phyloP scores from a whole-genome alignment of 2,888 invertebrate species.

The Drosophila subquinaria region DNA sequence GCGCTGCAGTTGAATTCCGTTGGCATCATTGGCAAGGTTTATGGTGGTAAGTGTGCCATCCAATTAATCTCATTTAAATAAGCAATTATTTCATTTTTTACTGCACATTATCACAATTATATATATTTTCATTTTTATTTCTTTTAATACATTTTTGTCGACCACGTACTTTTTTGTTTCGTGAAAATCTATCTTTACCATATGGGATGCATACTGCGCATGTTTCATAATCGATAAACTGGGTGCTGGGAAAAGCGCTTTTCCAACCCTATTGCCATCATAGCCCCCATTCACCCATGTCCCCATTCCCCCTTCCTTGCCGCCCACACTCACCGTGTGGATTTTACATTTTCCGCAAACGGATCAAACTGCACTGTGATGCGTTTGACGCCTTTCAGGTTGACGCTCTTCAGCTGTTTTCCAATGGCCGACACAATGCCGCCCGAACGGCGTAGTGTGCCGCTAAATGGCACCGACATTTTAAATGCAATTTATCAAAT shows the following conservation, averaged over 20 bases:
- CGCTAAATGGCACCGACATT: constrained; percentile 91
- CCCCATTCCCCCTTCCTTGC: background rate
- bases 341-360: constrained; percentile 90
- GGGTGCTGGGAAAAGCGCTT: constrained; percentile 55
- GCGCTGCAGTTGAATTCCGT: constrained; percentile 86
- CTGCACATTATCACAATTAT: constrained; percentile 36
- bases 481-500: constrained; percentile 26
- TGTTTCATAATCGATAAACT: constrained; percentile 74
- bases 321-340: constrained; percentile 86
- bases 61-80: background rate
- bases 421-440: constrained; percentile 91
- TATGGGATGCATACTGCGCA: constrained; percentile 58
- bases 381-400: constrained; percentile 92
- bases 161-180: constrained; percentile 52
- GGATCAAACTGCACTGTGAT: constrained; percentile 94
- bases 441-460: constrained; percentile 88
- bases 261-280: constrained; percentile 53
- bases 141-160: constrained; percentile 35
- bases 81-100: constrained; percentile 1
- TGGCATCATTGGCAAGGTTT: constrained; percentile 87
- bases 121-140: constrained; percentile 23
- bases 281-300: background rate
- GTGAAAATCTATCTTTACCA: constrained; percentile 63
- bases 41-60: constrained; percentile 85
- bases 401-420: constrained; percentile 90